These are phyloP conservation scores for Metacarcinus magister DNA, from an alignment of 2,888 invertebrate genomes.

Conservation along the genomic window DNA sequence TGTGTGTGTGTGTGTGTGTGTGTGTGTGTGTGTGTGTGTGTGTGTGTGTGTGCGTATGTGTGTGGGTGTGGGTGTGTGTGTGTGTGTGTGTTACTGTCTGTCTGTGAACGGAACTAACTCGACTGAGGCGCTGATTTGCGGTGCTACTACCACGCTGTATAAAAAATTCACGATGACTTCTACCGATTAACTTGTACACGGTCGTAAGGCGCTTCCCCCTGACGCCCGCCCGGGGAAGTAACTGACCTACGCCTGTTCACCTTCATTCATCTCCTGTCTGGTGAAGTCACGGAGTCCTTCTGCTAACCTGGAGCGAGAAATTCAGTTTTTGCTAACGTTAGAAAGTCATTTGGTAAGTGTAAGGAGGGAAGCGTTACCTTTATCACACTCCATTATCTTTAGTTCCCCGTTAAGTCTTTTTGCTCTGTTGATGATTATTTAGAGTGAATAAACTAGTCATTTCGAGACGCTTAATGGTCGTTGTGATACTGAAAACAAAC, in stretches of 20 bases:
- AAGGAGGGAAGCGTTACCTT: neutral
- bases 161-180: neutral
- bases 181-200: slow-evolving; percentile 46
- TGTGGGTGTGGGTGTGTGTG: neutral
- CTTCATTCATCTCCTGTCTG: neutral
- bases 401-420: neutral
- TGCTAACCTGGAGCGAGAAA: neutral
- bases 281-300: neutral
- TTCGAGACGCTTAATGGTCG: neutral
- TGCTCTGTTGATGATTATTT: neutral
- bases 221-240: neutral
- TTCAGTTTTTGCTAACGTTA: neutral
- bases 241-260: slow-evolving; percentile 26
- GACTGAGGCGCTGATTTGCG: neutral
- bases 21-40: neutral
- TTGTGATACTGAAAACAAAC: neutral
- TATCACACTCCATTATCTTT: neutral
- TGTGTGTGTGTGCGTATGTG: slow-evolving; percentile 28
- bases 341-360: neutral
- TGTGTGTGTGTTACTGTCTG: neutral
- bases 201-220: slow-evolving; percentile 54
- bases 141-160: neutral
- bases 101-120: neutral
- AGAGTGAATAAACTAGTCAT: neutral
- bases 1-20: slow-evolving; percentile 5